A percentile compares a stretch with the other conserved stretches of the same genome.
These are phyloP conservation scores for Pocillopora grandis DNA, from an alignment of 92 coral and sea anemone species.

Conservation along the genomic window DNA sequence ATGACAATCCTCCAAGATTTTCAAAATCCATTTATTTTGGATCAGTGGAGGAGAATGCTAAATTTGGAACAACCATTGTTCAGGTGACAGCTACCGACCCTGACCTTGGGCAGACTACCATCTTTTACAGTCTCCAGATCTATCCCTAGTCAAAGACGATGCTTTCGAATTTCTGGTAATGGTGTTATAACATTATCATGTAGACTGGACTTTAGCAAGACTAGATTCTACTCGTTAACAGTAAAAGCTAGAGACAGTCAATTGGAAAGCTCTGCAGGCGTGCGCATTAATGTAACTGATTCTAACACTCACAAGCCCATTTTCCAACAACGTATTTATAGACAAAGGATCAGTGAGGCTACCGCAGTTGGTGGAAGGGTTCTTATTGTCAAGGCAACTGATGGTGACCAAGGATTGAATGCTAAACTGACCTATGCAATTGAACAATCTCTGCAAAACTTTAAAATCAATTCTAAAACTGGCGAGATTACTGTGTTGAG, in stretches of 20 bases:
- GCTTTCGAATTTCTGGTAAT: slow-evolving; percentile 73
- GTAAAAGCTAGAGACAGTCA: slow-evolving; percentile 85
- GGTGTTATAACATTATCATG: slow-evolving; percentile 79
- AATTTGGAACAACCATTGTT: slow-evolving; percentile 58
- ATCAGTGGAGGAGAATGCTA: slow-evolving; percentile 70
- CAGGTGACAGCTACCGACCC: slow-evolving; percentile 84
- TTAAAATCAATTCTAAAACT: slow-evolving; percentile 62
- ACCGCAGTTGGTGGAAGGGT: slow-evolving; percentile 70
- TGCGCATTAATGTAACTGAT: slow-evolving; percentile 79
- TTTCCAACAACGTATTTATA: slow-evolving; percentile 65
- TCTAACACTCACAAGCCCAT: slow-evolving; percentile 86
- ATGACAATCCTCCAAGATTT: slow-evolving; percentile 94
- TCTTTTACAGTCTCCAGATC: slow-evolving; percentile 64
- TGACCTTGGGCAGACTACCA: slow-evolving; percentile 68
- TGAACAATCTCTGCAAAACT: slow-evolving; percentile 53
- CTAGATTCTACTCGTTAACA: slow-evolving; percentile 56
- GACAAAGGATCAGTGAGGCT: slow-evolving; percentile 61
- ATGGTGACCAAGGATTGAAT: slow-evolving; percentile 82
- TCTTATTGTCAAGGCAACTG: slow-evolving; percentile 73
- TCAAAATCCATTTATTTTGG: slow-evolving; percentile 60
- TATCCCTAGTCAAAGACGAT: slow-evolving; percentile 42
- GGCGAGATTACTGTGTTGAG: slow-evolving; percentile 73
- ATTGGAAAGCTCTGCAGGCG: slow-evolving; percentile 70
- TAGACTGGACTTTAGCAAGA: slow-evolving; percentile 72
- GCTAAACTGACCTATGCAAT: slow-evolving; percentile 83